phyloP scores from a whole-genome alignment of 64 coral and sea anemone species.

The Hydrozoanthus tunicans region DNA sequence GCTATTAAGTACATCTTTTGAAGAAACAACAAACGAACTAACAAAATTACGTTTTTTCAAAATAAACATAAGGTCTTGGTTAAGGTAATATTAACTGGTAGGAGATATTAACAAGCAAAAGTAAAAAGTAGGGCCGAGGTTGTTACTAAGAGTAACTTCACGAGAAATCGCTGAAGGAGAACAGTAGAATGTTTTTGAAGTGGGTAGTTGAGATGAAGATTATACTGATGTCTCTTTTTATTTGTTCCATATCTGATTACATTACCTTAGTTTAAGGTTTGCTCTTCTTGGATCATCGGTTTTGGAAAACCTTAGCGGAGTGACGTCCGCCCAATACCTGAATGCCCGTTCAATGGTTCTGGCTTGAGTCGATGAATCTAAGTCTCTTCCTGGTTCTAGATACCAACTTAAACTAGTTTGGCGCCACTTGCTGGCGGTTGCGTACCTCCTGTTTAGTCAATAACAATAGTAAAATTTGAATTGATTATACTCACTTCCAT shows the following conservation, averaged over 20 bases:
- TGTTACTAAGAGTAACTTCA: too few species aligned
- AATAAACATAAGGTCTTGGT: too few species aligned
- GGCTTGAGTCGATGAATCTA: not conserved
- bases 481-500: not conserved
- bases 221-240: not conserved
- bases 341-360: conserved; percentile 27
- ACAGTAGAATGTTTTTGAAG: too few species aligned
- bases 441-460: conserved; percentile 33
- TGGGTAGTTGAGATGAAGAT: too few species aligned
- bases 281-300: conserved; percentile 22
- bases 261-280: conserved; percentile 34
- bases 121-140: too few species aligned
- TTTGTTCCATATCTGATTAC: not conserved
- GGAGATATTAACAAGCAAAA: too few species aligned
- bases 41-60: too few species aligned
- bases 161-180: too few species aligned
- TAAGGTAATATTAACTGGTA: too few species aligned
- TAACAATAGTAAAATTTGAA: not conserved
- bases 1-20: too few species aligned
- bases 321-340: conserved; percentile 15
- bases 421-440: conserved; percentile 34
- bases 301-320: conserved; percentile 9
- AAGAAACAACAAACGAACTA: too few species aligned
- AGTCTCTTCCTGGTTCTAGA: conserved; percentile 6
- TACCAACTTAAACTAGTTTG: conserved; percentile 52